Conservation (phyloP, 1,140 invertebrate genomes). For the Apis dorsata region DNA sequence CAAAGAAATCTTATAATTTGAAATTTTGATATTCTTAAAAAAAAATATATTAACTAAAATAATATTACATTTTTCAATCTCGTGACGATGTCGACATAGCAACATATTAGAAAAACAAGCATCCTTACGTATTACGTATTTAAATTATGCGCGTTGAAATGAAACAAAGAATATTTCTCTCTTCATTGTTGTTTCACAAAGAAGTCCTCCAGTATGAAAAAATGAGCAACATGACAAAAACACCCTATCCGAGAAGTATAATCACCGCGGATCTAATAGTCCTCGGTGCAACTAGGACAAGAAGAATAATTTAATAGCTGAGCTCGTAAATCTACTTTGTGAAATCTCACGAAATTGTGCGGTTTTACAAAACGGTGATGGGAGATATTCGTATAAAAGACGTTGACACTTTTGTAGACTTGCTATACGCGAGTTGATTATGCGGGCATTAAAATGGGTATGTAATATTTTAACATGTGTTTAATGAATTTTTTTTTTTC, state of each 20-base stretch:
- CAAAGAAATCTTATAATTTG: neutral
- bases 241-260: neutral
- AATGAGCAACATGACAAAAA: conserved; percentile 7
- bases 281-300: conserved; percentile 19
- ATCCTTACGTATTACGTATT: neutral
- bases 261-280: conserved; percentile 31
- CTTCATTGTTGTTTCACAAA: neutral
- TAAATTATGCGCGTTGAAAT: conserved; percentile 7
- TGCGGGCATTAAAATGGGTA: conserved; percentile 71
- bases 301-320: conserved; percentile 30
- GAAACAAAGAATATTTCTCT: neutral
- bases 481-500: neutral
- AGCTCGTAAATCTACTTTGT: neutral
- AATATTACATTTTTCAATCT: no score
- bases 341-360: conserved; percentile 39
- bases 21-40: no score
- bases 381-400: conserved; percentile 65
- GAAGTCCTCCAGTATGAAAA: neutral
- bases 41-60: no score
- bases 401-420: conserved; percentile 7
- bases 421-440: conserved; percentile 60
- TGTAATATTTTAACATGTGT: conserved; percentile 34
- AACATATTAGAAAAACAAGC: conserved; percentile 1
- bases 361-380: conserved; percentile 35
- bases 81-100: neutral